Evolutionary conservation across 2,113 vertebrate genomes (phyloP), one percentile per base, ranked within the genome.

Genomic region (Pleuronectes platessa): DNA sequence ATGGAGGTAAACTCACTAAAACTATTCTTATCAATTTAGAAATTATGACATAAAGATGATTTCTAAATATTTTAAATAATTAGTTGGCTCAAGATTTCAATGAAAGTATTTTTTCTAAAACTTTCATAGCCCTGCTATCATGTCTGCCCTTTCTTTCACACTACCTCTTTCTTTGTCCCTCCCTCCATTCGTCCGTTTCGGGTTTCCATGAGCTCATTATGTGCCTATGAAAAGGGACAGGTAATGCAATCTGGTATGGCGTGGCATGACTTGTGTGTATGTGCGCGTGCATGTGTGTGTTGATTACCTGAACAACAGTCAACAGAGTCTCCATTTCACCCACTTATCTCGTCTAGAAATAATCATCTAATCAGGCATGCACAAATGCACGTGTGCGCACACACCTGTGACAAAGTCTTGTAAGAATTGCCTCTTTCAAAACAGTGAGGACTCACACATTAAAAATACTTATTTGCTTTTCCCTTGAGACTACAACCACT

Each of bases 181-280:
- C 93, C 91, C 5, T 60, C 49, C 15, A 23, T 79, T 94, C 92
- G 89, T 87, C 93, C 94, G 96, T 95, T 96, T 97, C 95, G 90
- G 94, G 97, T 97, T 97, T 95, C 96, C 90, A 88, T 95, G 93
- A 95, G 95, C 95, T 95, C 95, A 96, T 96, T 96, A 95, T 96
- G 94, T 65, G 94, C 94, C 94, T 95, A 95, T 95, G 96, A 97
- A 96, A 97, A 95, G 95, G 88, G 92, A 94, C 96, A 95, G 93
- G 96, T 96, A 95, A 96, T 92, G 93, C 94, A 95, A 96, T 96
- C 96, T 95, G 94, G 93, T 94, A 93, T 94, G 89, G 92, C 91
- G 87, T 84, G 79, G 78, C 71, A 60, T 61, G 68, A 72, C 66
- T 75, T 27, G 40, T 79, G 68, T 86, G 71, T 58, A 27, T 70